Conservation (phyloP, 2,797 vertebrate genomes). For the Acropternis orthonyx region DNA sequence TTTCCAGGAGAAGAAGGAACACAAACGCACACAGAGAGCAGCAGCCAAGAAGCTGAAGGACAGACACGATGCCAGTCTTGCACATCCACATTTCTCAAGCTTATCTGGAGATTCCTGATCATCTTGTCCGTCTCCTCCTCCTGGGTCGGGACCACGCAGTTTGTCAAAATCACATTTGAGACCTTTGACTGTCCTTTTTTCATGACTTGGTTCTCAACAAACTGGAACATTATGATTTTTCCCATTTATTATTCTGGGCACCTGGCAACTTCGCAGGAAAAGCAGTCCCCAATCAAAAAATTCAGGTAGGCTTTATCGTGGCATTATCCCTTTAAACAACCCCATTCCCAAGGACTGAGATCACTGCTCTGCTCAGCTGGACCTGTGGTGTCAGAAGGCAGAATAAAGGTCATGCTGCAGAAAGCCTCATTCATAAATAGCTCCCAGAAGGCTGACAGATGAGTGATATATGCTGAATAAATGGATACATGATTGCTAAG, state of each 20-base stretch:
- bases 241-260: conserved; percentile 97
- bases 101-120: conserved; percentile 91
- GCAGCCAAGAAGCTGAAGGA: conserved; percentile 82
- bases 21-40: conserved; percentile 85
- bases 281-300: conserved; percentile 95
- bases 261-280: conserved; percentile 88
- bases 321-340: background rate
- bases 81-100: conserved; percentile 83
- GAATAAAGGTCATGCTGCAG: background rate
- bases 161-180: conserved; percentile 96
- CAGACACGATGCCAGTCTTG: conserved; percentile 86
- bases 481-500: background rate
- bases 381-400: background rate
- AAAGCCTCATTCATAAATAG: conserved; percentile 3
- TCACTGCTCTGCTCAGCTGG: background rate
- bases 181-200: conserved; percentile 99
- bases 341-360: background rate
- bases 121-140: conserved; percentile 94
- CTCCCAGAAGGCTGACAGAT: background rate
- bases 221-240: conserved; percentile 99
- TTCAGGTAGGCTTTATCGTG: conserved; percentile 82
- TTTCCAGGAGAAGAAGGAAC: conserved; percentile 88
- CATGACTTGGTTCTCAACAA: conserved; percentile 99
- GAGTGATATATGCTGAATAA: background rate
- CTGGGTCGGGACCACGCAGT: conserved; percentile 97